phyloP scores from a whole-genome alignment of 53 echinoderm and acorn worm genomes.

The Echinometra lucunter region DNA sequence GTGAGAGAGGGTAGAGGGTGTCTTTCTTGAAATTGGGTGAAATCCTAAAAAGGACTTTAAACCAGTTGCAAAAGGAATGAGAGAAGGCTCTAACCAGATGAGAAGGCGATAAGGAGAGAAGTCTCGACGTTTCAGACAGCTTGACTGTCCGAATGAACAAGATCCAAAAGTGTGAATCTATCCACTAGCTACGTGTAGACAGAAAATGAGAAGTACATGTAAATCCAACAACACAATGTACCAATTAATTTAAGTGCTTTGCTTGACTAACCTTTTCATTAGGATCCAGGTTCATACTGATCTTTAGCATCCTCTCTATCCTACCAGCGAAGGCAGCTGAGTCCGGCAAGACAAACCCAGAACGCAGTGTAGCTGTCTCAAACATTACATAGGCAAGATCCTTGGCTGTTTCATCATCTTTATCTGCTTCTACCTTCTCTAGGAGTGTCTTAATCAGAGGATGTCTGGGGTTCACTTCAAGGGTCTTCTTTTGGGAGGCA shows the following conservation, averaged over 20 bases:
- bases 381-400: constrained; percentile 94
- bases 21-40: too few species aligned
- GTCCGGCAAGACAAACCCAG: constrained; percentile 87
- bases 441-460: constrained; percentile 91
- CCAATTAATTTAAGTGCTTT: not conserved
- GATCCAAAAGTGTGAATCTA: not conserved
- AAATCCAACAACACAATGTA: not conserved
- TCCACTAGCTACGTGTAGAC: not conserved
- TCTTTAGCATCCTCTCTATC: constrained; percentile 93
- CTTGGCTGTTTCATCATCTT: constrained; percentile 86
- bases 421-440: constrained; percentile 83
- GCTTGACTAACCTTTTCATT: constrained; percentile 78
- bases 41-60: too few species aligned
- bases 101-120: too few species aligned
- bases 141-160: not conserved
- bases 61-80: too few species aligned
- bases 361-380: constrained; percentile 97
- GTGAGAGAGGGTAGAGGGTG: too few species aligned
- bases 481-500: constrained; percentile 92
- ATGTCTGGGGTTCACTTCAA: constrained; percentile 95
- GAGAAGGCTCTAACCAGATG: too few species aligned
- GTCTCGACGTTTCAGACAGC: too few species aligned
- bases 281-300: constrained; percentile 91
- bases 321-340: constrained; percentile 88
- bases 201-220: not conserved